Evolutionary conservation across 2,888 invertebrate species (phyloP).

Genomic region (Abrostola tripartita): DNA sequence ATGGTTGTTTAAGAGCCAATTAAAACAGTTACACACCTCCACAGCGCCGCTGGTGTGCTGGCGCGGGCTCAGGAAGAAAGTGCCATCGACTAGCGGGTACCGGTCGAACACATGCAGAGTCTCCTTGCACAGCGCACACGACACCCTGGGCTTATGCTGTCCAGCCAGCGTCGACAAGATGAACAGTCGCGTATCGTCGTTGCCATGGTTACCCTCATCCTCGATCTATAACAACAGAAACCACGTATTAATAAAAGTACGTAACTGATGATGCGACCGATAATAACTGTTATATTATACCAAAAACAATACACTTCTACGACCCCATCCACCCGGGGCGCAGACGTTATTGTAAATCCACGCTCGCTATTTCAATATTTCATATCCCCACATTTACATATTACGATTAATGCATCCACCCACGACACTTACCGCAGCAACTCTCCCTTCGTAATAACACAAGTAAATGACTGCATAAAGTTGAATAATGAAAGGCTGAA

Average conservation of each 20-base stretch:
- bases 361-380: constrained; percentile 84
- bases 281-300: constrained; percentile 44
- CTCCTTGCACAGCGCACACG: constrained; percentile 96
- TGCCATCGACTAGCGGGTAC: constrained; percentile 99
- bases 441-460: constrained; percentile 86
- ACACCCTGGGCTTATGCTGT: constrained; percentile 95
- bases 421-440: constrained; percentile 82
- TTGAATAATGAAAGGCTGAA: constrained; percentile 88
- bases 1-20: too few relatives aligned
- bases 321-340: constrained; percentile 56
- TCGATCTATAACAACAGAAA: constrained; percentile 93
- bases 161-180: constrained; percentile 98
- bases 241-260: constrained; percentile 6
- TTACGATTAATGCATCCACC: constrained; percentile 87
- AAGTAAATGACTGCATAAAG: constrained; percentile 88
- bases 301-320: constrained; percentile 63
- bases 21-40: constrained; percentile 88
- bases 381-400: constrained; percentile 85
- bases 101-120: constrained; percentile 98
- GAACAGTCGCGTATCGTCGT: constrained; percentile 99
- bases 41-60: constrained; percentile 96
- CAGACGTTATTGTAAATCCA: constrained; percentile 74
- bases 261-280: constrained; percentile 17
- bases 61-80: constrained; percentile 98
- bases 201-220: constrained; percentile 99